A percentile compares a stretch with the other conserved stretches of the same genome.
Evolutionary conservation across 2,797 vertebrate genomes (phyloP).

Genomic region (Hydrocynus forskahlii): DNA sequence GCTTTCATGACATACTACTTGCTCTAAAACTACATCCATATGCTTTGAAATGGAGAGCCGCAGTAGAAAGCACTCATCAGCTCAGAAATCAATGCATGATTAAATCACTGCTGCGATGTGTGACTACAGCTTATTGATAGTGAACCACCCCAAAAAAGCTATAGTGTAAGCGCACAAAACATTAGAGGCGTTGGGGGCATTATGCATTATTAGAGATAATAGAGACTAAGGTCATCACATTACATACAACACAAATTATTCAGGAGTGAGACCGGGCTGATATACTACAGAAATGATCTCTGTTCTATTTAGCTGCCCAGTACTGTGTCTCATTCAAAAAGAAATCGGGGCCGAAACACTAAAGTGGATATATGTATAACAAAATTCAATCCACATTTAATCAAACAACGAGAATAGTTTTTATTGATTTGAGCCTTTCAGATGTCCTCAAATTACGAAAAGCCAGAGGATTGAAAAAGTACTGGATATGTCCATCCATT

Average conservation of each 20-base stretch:
- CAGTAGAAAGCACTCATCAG: neutral
- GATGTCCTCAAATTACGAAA: too few species aligned
- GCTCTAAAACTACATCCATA: neutral
- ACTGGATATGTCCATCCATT: too few species aligned
- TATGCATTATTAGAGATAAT: neutral
- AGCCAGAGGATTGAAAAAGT: too few species aligned
- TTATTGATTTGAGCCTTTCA: too few species aligned
- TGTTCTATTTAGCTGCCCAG: too few species aligned
- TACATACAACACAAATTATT: neutral
- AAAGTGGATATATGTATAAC: too few species aligned
- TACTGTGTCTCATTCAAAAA: too few species aligned
- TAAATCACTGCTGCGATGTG: slow-evolving; percentile 13
- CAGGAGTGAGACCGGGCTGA: neutral
- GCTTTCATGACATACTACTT: neutral
- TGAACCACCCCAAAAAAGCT: neutral
- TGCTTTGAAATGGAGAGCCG: neutral
- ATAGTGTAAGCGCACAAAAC: neutral
- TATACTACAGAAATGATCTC: neutral
- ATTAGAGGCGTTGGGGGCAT: neutral
- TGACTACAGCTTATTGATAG: neutral
- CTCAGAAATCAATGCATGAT: slow-evolving; percentile 1
- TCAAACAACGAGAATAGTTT: too few species aligned
- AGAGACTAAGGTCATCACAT: neutral
- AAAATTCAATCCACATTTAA: too few species aligned
- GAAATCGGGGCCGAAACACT: too few species aligned